Evolutionary conservation across 2,888 invertebrate species (phyloP), one percentile per base, ranked within the genome.

Genomic region (Ophioninae sp.): DNA sequence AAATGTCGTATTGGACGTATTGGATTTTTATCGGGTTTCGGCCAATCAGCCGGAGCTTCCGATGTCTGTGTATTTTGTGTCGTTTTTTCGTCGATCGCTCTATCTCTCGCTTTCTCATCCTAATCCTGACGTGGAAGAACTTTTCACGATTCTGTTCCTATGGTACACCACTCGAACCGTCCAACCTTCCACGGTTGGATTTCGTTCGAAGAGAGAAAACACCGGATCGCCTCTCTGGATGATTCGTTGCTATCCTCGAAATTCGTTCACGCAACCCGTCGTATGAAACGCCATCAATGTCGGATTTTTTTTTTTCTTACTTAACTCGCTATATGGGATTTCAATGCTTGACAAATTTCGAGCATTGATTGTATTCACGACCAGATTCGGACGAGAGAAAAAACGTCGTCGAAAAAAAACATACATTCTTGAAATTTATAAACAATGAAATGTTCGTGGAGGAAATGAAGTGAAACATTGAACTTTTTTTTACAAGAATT

Each of bases 1-100:
- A 73, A 63, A 74, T 76, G 76, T 80, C 83, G 67, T 83, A 58
- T 68, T 64, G 76, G 83, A 83, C 80, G 86, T 88, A 90, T 89
- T 88, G 88, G 87, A 87, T 88, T 88, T 89, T 88, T 88, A 89
- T 89, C 88, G 88, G 87, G 86, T 88, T 89, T 88, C 85, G 85
- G 83, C 86, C 88, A 88, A 89, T 89, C 88, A 86, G 84, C 79
- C 81, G 22, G 68, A 65, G 81, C 73, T 79, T 74, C 30, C 79
- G 86, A 83, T 82, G 78, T 72, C 79, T 79, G 85, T 76, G 61
- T 44, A 17, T 75, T 79, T 71, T 69, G 58, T 51, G 64, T 71
- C 69, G n/a, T 82, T 78, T 73, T 73, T 61, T 61, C 20, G 58
- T 73, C 67, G 73, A 79, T 58, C 68, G 68, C 61, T 67, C 59